phyloP scores from a whole-genome alignment of 1,140 invertebrate genomes.

The Drosophila virilis region DNA sequence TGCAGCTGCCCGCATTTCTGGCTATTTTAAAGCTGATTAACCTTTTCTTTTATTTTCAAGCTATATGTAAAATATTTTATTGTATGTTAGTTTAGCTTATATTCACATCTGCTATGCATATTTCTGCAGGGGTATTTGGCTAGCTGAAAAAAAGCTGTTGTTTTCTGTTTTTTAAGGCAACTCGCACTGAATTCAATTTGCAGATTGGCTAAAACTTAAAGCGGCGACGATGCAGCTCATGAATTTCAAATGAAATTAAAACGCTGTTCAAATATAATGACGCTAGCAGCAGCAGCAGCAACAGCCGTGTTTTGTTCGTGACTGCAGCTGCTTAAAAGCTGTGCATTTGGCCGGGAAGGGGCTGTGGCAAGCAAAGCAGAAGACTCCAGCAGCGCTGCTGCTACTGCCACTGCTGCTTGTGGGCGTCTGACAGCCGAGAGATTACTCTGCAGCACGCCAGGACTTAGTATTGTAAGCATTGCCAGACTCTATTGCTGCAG shows the following conservation, averaged over 20 bases:
- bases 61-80: too few species aligned
- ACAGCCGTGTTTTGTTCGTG: constrained; percentile 21
- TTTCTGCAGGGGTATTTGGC: too few species aligned
- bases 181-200: constrained; percentile 55
- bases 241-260: constrained; percentile 79
- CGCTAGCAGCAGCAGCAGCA: constrained; percentile 21
- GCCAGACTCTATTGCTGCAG: constrained; percentile 4
- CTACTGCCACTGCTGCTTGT: constrained; percentile 4
- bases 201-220: constrained; percentile 37
- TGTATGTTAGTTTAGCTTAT: too few species aligned
- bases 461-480: constrained; percentile 64
- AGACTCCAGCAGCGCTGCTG: constrained; percentile 4
- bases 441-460: constrained; percentile 61
- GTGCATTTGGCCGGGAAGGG: not conserved
- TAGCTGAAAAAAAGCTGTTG: too few species aligned
- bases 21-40: too few species aligned
- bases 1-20: too few species aligned
- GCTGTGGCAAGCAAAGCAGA: not conserved
- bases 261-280: constrained; percentile 55
- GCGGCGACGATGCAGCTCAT: constrained; percentile 59
- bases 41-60: too few species aligned
- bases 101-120: too few species aligned
- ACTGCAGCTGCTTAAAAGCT: constrained; percentile 29
- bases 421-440: constrained; percentile 39
- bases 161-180: not conserved